Evolutionary conservation across 1,140 invertebrate genomes (phyloP).

Genomic region (Lucilia sericata): DNA sequence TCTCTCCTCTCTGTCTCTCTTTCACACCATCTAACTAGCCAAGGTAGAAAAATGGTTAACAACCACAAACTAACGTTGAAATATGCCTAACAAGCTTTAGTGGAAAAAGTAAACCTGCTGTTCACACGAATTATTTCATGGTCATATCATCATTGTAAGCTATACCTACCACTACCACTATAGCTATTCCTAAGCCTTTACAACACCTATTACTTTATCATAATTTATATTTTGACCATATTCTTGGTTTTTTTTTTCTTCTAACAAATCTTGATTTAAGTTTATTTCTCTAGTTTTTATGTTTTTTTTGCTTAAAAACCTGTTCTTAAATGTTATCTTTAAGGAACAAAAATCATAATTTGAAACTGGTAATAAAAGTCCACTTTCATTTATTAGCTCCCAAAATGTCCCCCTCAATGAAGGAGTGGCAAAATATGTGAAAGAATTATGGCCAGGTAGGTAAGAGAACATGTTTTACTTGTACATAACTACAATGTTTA

Average conservation of each 20-base stretch:
- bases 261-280: conserved; percentile 5
- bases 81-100: no score
- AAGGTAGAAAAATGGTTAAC: background rate
- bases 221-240: conserved; percentile 24
- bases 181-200: background rate
- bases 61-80: background rate
- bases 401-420: background rate
- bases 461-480: no score
- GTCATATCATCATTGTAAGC: conserved; percentile 1
- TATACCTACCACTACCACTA: background rate
- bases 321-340: background rate
- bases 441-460: no score
- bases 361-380: background rate
- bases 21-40: background rate
- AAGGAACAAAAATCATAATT: background rate
- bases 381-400: conserved; percentile 10
- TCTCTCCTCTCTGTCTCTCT: background rate
- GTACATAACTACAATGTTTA: no score
- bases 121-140: conserved; percentile 19
- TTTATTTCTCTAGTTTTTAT: background rate
- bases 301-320: conserved; percentile 5
- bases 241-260: background rate
- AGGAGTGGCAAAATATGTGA: no score
- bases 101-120: conserved; percentile 21
- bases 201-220: conserved; percentile 33